These are phyloP conservation scores for Ancistrus triradiatus DNA, from an alignment of 2,113 vertebrate species.

Conservation along the genomic window DNA sequence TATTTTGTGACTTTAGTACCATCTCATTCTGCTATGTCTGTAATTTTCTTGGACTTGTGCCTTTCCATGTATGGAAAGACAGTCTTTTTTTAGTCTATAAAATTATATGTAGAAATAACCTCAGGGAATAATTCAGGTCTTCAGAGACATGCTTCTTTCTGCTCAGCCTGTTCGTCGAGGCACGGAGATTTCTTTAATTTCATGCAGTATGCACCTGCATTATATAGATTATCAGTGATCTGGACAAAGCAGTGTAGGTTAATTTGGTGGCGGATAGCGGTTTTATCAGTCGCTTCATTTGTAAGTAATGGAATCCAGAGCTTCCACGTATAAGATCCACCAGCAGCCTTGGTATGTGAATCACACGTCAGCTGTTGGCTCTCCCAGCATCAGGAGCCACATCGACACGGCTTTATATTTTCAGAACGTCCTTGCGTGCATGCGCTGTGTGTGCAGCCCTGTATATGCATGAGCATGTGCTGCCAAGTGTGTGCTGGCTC, in stretches of 20 bases:
- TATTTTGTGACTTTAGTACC: no score
- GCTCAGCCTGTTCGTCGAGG: no score
- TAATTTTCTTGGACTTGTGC: no score
- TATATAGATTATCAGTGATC: background rate
- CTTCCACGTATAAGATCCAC: background rate
- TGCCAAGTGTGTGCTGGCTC: conserved; percentile 2
- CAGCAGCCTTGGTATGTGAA: conserved; percentile 4
- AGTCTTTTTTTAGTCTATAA: no score
- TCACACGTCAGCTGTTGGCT: conserved; percentile 10
- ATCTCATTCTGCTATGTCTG: no score
- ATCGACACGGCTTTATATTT: conserved; percentile 3
- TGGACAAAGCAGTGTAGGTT: background rate
- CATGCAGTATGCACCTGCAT: no score
- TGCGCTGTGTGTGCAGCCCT: conserved; percentile 8
- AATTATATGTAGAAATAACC: no score
- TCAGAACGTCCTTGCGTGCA: conserved; percentile 1
- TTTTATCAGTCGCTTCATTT: conserved; percentile 4
- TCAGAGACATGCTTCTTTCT: no score
- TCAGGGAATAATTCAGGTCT: no score
- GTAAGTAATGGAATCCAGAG: background rate
- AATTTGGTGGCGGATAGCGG: background rate
- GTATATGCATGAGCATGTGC: conserved; percentile 7
- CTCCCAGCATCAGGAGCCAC: background rate
- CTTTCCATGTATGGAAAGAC: no score
- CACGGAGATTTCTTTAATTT: no score